Evolutionary conservation across 1,140 invertebrate genomes (phyloP).

Genomic region (Drosophila punjabiensis): DNA sequence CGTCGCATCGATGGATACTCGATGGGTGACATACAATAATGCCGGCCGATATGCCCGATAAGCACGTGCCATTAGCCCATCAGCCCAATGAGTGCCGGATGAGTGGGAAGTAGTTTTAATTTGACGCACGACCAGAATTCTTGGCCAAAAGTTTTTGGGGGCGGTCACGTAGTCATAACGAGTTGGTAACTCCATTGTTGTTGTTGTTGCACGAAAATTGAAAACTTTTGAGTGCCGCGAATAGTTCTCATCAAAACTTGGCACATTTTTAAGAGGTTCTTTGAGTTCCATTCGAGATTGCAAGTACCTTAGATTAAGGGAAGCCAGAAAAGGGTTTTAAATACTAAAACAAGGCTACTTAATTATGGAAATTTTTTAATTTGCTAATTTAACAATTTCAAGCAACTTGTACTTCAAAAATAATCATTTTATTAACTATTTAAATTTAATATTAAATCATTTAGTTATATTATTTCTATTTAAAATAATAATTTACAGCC

Average conservation of each 20-base stretch:
- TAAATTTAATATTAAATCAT: neutral
- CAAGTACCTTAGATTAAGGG: neutral
- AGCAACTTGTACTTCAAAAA: no score
- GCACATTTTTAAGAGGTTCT: neutral
- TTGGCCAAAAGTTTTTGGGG: constrained; percentile 45
- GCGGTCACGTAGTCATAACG: constrained; percentile 65
- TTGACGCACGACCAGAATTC: constrained; percentile 56
- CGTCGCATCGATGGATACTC: constrained; percentile 32
- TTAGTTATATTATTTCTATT: neutral
- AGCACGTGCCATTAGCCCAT: constrained; percentile 74
- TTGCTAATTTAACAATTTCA: neutral
- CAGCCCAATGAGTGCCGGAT: constrained; percentile 17
- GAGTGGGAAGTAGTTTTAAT: constrained; percentile 56
- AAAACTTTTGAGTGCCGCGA: constrained; percentile 50
- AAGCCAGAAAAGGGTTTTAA: neutral
- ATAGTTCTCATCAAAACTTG: constrained; percentile 2
- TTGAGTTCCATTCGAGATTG: neutral
- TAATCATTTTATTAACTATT: no score
- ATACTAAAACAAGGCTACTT: neutral
- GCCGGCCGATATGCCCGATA: constrained; percentile 68
- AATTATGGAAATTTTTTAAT: neutral
- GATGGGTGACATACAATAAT: constrained; percentile 74
- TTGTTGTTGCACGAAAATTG: constrained; percentile 54
- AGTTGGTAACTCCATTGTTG: constrained; percentile 42
- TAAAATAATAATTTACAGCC: no score